phyloP scores from a whole-genome alignment of 1,140 invertebrate species.

The Psilanteris sp. region DNA sequence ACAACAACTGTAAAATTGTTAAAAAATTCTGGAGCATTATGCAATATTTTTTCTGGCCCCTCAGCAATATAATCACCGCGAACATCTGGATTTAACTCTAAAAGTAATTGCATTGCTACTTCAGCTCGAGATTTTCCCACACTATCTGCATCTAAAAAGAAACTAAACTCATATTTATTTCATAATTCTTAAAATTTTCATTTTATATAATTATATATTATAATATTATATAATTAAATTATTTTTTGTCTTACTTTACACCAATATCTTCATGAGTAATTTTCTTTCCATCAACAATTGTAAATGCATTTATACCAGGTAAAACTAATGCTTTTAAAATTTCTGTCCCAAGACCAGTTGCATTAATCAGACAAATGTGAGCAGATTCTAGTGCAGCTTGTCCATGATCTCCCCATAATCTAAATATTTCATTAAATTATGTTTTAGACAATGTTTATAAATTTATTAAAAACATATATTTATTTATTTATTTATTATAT shows the following conservation, averaged over 20 bases:
- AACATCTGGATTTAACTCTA: conserved; percentile 96
- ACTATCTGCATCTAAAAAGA: conserved; percentile 90
- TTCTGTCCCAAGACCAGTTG: conserved; percentile 96
- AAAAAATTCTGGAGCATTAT: conserved; percentile 93
- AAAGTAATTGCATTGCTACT: conserved; percentile 88
- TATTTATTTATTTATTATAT: no score
- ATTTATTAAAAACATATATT: conserved; percentile 7
- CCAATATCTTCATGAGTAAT: conserved; percentile 94
- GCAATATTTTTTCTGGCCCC: conserved; percentile 89
- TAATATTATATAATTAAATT: conserved; percentile 19
- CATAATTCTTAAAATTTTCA: neutral
- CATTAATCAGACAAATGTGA: conserved; percentile 96
- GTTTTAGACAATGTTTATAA: no score
- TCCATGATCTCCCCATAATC: conserved; percentile 99
- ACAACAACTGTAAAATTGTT: conserved; percentile 93
- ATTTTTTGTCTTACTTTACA: conserved; percentile 87
- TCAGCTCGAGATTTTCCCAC: conserved; percentile 91
- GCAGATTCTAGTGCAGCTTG: conserved; percentile 92
- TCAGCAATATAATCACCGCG: conserved; percentile 95
- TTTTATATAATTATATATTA: no score
- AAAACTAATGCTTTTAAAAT: conserved; percentile 95
- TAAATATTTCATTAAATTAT: conserved; percentile 66
- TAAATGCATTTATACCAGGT: conserved; percentile 97
- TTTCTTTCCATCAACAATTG: conserved; percentile 94
- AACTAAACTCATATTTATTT: conserved; percentile 81